Base-by-base conservation (phyloP, 2,888 invertebrate genomes). In the Corbicula japonica region DNA sequence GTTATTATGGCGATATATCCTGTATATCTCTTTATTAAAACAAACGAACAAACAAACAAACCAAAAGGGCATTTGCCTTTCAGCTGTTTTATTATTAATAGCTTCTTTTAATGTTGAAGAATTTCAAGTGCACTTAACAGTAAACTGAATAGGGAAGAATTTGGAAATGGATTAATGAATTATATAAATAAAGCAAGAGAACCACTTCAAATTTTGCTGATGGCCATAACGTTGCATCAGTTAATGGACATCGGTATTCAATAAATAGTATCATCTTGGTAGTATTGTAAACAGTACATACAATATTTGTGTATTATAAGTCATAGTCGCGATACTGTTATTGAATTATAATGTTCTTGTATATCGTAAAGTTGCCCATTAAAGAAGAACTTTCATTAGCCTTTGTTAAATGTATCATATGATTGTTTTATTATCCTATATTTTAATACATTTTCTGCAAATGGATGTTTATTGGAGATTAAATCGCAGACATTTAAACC, bases 181-280 rank as follows among this genome's bases (percentile, higher is more conserved):
- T 63, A 63, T 32, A 63, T 63, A 50, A 74, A 74, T 74, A 74
- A 50, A 66, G 46, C 58, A 50, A 50, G 48, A 60, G 48, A 60
- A 35, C 61, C 34, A 52, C 54, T 61, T 63, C 32, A 56, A 52
- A 41, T 54, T 26, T 62, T 50, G 62, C 71, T 46, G 30, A 18
- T 62, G 71, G 71, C 71, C 21, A 54, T 18, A 35, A 52, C 41
- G 41, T 62, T 63, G 26, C 32, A 52, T 54, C 54, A 23, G 21
- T 52, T 72, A 72, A 72, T 72, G 62, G 52, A 72, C 54, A 15
- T 38, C 60, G 23, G 60, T 61, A 48, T 38, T 18, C 10, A n/a
- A 35, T 18, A 35, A 34, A 3, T 12, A 21, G 21, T 12, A 21
- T 58, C 34, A 23, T 10, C 6, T 32, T 56, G 35, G 6, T 21